Evolutionary conservation across 2,797 vertebrate species (phyloP), one percentile per base, ranked within the genome.

Genomic region (Onychomys torridus): DNA sequence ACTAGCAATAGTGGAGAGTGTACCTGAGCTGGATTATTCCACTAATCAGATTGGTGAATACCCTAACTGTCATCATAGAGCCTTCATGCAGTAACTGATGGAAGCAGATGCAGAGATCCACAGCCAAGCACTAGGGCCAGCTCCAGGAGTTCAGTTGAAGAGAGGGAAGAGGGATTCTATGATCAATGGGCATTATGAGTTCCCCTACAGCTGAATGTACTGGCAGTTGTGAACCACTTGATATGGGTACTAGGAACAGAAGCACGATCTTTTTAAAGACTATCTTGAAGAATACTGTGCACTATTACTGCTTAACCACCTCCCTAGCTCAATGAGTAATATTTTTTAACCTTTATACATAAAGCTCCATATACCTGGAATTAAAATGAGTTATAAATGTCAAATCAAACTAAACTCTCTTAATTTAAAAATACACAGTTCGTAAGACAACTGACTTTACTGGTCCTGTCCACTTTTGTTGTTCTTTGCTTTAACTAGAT

Each of bases 181-280:
- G 16, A 55, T 16, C 55, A 55, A 57, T 91, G 97, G 97, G 23
- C 17, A 95, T 77, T 97, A 69, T 65, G 63, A 65, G 40, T 96
- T 97, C 97, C 94, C 97, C 97, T 96, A 90, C 43, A 94, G 49
- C 27, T 40, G 69, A 23, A 57, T 79, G 23, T 37, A 57, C 34
- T n/a, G 52, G 32, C 11, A n/a, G 19, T 23, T n/a, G 49, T 23
- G 17, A 79, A 11, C 32, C 19, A 79, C 49, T n/a, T 55, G 19
- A 55, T 34, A 19, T 79, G 9, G 8, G n/a, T 71, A 19, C 69
- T 71, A 71, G 69, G 19, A 21, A 37, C 13, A 37, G n/a, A 71
- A 55, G 19, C 4, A 11, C 13, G 17, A 55, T n/a, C 49, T 23
- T 79, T 79, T 79, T 23, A 79, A 79, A 79, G 4, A 81, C 59